A percentile compares a stretch with the other conserved stretches of the same genome.
These are phyloP conservation scores for Phytoseiulus persimilis DNA, from an alignment of 2,888 invertebrate genomes.

Conservation along the genomic window DNA sequence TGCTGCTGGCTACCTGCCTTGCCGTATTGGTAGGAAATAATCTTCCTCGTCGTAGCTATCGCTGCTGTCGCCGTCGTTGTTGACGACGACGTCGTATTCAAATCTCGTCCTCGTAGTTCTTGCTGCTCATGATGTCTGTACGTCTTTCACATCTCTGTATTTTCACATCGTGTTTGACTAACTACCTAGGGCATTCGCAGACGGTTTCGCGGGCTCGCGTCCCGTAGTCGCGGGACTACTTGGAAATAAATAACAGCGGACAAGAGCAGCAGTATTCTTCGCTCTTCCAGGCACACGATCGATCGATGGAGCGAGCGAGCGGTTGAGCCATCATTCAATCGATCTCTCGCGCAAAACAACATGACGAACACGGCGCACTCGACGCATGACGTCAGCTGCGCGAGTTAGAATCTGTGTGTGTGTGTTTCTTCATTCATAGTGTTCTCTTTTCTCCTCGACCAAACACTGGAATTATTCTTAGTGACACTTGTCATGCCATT, in stretches of 20 bases:
- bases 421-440: not conserved
- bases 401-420: not conserved
- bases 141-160: not conserved
- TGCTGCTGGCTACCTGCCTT: not conserved
- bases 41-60: too few relatives aligned
- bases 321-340: not conserved
- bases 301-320: not conserved
- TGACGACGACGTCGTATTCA: not conserved
- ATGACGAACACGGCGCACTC: not conserved
- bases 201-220: not conserved
- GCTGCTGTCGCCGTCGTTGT: not conserved
- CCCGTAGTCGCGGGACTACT: slow-evolving; percentile 5
- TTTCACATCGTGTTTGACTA: slow-evolving; percentile 5
- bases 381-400: not conserved
- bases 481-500: not conserved
- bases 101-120: not conserved
- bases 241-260: slow-evolving; percentile 5
- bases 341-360: not conserved
- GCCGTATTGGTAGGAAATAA: not conserved
- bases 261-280: not conserved
- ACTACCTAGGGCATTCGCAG: not conserved
- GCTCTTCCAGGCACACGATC: not conserved
- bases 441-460: not conserved
- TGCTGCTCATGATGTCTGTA: not conserved
- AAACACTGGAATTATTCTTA: not conserved